A percentile compares a stretch with the other conserved stretches of the same genome.
These are phyloP conservation scores for Lasioglossum villosulum DNA, from an alignment of 2,888 invertebrate genomes.

Conservation along the genomic window DNA sequence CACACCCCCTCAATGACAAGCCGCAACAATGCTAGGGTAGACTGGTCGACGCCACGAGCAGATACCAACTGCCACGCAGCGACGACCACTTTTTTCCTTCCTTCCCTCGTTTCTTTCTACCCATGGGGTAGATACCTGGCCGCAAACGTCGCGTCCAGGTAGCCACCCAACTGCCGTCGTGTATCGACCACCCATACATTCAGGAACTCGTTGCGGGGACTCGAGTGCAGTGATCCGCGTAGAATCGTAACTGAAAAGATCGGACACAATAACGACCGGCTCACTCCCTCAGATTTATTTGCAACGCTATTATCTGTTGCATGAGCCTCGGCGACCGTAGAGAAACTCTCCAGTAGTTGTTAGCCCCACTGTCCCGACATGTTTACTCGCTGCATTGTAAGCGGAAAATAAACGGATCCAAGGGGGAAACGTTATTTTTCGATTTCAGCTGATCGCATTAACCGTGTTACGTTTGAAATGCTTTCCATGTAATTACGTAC, in stretches of 20 bases:
- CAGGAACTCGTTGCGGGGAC: slow-evolving; percentile 45
- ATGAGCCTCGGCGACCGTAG: slow-evolving; percentile 16
- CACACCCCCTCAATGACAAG: slow-evolving; percentile 76
- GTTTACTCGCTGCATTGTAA: slow-evolving; percentile 35
- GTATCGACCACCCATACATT: slow-evolving; percentile 69
- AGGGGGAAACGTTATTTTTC: slow-evolving; percentile 30
- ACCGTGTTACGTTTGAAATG: slow-evolving; percentile 40
- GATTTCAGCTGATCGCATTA: slow-evolving; percentile 44
- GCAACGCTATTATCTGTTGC: slow-evolving; percentile 57
- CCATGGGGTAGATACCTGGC: slow-evolving; percentile 48
- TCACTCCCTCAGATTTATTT: slow-evolving; percentile 54
- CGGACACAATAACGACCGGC: slow-evolving; percentile 44
- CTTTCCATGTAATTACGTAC: slow-evolving; percentile 39
- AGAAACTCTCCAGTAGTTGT: neutral
- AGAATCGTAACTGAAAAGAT: slow-evolving; percentile 64
- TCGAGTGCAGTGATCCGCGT: slow-evolving; percentile 57
- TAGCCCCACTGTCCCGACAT: slow-evolving; percentile 1
- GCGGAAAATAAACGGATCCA: slow-evolving; percentile 36
- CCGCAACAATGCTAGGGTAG: slow-evolving; percentile 70
- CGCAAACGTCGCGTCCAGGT: slow-evolving; percentile 61
- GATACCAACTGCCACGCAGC: slow-evolving; percentile 69
- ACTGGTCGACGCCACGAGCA: slow-evolving; percentile 74
- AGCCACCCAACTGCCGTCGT: slow-evolving; percentile 41
- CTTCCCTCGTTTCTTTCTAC: slow-evolving; percentile 40
- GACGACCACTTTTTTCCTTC: slow-evolving; percentile 49